These are phyloP conservation scores for Uropsilus gracilis DNA, from an alignment of 2,113 vertebrate species.

Conservation along the genomic window DNA sequence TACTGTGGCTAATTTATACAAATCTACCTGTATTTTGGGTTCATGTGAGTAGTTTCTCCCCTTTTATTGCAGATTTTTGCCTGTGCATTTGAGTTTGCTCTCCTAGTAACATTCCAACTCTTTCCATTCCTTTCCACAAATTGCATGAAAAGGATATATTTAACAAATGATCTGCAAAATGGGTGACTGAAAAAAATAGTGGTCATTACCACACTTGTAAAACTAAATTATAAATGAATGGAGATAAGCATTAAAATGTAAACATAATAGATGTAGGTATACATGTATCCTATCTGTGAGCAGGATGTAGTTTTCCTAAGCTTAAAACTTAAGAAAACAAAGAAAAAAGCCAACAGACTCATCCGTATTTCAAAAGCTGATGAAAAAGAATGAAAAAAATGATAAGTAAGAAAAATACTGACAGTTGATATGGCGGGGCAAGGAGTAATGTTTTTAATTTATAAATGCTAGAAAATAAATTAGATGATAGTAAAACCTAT, in stretches of 20 bases:
- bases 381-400: conserved; percentile 25
- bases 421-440: neutral
- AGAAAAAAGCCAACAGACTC: neutral
- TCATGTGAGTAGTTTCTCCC: neutral
- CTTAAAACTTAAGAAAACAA: conserved; percentile 11
- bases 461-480: neutral
- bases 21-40: neutral
- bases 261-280: neutral
- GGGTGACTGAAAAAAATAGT: neutral
- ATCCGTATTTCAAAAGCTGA: neutral
- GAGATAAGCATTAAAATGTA: neutral
- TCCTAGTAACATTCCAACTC: neutral
- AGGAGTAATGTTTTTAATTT: conserved; percentile 10
- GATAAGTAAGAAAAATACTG: neutral
- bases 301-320: neutral
- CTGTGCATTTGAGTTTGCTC: neutral
- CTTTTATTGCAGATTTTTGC: neutral
- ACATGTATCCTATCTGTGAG: neutral
- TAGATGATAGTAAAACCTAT: neutral
- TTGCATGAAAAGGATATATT: neutral
- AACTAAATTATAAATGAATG: neutral
- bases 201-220: neutral
- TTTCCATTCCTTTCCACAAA: neutral
- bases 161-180: neutral
- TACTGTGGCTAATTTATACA: neutral